Evolutionary conservation across 2,797 vertebrate genomes (phyloP), one percentile per base, ranked within the genome.

Genomic region (Tragelaphus oryx): DNA sequence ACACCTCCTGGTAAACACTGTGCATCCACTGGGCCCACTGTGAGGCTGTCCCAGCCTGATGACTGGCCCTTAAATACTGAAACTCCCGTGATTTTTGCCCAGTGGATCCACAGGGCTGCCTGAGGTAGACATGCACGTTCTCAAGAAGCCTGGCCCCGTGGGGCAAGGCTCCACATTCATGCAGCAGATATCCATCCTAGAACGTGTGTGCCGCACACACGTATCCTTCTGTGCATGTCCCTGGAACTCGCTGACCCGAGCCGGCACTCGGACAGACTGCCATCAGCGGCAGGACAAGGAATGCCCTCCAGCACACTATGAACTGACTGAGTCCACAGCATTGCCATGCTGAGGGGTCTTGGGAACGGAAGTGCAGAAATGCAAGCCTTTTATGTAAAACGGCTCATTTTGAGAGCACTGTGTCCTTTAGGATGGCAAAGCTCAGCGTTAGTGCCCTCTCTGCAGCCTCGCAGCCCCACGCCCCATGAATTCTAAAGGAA

Each of bases 21-120:
- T 11, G 9, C 20, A 11, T 20, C 33, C 6, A 2, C 37, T 0
- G 3, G 26, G 2, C 33, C 30, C 7, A 0, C 30, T 46, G 0
- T 0, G 1, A 22, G 6, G 68, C 57, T 8, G 9, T 2, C 28
- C 5, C 1, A 1, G 60, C 87, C 4, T 2, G 33, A 5, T 5
- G 13, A 1, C 7, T 16, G 0, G 26, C 68, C 57, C 37, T 10
- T 0, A 62, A 10, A 30, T 4, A 22, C 20, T n/a, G 22, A 57
- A 54, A 22, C 71, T 8, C 54, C 59, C 1, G 0, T 11, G 55
- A 16, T 14, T 26, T 71, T 2, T 54, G 68, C 75, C 44, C 50
- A 6, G 10, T 2, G 13, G 83, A 12, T 28, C 65, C 65, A 57
- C 13, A 22, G 50, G 33, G 37, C 41, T 75, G 14, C 37, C 81